phyloP scores from a whole-genome alignment of 2,888 invertebrate species.

The Hartigia nigra region DNA sequence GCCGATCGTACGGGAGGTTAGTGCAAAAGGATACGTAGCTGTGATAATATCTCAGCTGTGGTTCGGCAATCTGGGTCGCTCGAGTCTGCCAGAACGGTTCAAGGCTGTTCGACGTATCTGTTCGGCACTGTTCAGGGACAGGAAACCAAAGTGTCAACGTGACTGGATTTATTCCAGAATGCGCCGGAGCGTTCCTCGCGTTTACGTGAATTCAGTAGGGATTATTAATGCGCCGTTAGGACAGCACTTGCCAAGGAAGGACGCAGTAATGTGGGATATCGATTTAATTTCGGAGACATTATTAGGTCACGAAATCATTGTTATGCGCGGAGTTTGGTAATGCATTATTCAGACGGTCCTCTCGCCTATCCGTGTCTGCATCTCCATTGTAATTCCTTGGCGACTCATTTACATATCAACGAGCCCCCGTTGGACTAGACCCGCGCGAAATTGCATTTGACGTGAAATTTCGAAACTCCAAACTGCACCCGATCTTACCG shows the following conservation, averaged over 20 bases:
- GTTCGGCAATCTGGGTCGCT: neutral
- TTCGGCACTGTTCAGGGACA: neutral
- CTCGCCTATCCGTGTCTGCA: conserved; percentile 54
- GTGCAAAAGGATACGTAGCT: too few relatives aligned
- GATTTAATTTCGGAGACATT: conserved; percentile 52
- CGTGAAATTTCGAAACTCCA: conserved; percentile 39
- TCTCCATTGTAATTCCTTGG: conserved; percentile 62
- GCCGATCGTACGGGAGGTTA: neutral
- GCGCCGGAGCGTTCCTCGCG: neutral
- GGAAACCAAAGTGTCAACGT: neutral
- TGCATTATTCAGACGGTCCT: conserved; percentile 59
- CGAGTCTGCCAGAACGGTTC: neutral
- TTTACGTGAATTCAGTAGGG: conserved; percentile 8
- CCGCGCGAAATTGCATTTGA: conserved; percentile 49
- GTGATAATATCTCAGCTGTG: neutral
- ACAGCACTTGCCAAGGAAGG: conserved; percentile 3
- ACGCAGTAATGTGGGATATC: conserved; percentile 43
- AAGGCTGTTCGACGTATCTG: neutral
- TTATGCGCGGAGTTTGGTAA: conserved; percentile 57
- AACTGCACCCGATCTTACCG: neutral
- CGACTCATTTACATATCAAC: conserved; percentile 64
- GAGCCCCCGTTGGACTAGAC: conserved; percentile 44
- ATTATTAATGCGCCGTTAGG: conserved; percentile 15
- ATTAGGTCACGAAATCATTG: conserved; percentile 56
- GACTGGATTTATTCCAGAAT: neutral